phyloP scores from a whole-genome alignment of 2,888 invertebrate genomes.

The Cyrtodaria siliqua region DNA sequence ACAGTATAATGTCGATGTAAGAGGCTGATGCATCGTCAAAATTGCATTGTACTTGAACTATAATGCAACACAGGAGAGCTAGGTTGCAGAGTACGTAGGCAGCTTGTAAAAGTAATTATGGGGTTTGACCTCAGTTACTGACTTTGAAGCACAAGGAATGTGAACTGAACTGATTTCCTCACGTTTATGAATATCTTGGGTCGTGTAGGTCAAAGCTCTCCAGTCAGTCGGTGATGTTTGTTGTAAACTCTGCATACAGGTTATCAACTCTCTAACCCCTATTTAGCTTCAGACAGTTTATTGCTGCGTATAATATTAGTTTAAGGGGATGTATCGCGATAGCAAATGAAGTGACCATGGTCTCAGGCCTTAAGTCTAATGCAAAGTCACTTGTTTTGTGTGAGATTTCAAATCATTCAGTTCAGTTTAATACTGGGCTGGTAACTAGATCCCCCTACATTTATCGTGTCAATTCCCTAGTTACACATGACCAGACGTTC shows the following conservation, averaged over 20 bases:
- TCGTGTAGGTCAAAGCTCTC: slow-evolving; percentile 36
- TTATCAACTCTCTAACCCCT: slow-evolving; percentile 9
- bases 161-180: slow-evolving; percentile 19
- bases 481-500: too few relatives aligned
- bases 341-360: neutral
- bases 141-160: neutral
- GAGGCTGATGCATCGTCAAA: too few relatives aligned
- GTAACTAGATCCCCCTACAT: too few relatives aligned
- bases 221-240: neutral
- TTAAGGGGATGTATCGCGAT: too few relatives aligned
- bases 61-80: too few relatives aligned
- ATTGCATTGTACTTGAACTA: too few relatives aligned
- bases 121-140: slow-evolving; percentile 21
- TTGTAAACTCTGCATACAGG: slow-evolving; percentile 11
- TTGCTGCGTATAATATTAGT: slow-evolving; percentile 1
- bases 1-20: too few relatives aligned
- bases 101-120: slow-evolving; percentile 36
- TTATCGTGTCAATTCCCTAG: too few relatives aligned
- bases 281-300: slow-evolving; percentile 25
- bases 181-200: slow-evolving; percentile 27
- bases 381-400: too few relatives aligned
- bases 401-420: too few relatives aligned
- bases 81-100: slow-evolving; percentile 10
- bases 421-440: too few relatives aligned
- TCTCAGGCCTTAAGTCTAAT: too few relatives aligned